Percentiles rank a stretch among this genome's conserved stretches.
Evolutionary conservation across 2,113 vertebrate genomes (phyloP).

Genomic region (Anguilla rostrata): DNA sequence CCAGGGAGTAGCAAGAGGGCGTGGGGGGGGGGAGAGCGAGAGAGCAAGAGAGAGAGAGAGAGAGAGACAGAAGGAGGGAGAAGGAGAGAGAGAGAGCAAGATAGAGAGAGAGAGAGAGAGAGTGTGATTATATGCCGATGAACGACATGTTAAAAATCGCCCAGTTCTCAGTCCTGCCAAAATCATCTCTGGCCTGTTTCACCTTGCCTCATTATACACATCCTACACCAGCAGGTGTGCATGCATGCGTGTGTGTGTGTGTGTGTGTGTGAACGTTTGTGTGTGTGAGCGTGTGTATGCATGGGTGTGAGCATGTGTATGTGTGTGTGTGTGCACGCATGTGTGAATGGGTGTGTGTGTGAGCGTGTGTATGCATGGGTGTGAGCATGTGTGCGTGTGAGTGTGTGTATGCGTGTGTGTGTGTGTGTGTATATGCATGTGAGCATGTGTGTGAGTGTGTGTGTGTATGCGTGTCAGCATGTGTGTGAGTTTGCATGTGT

Average conservation of each 20-base stretch:
- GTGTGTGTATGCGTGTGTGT: too few relatives aligned
- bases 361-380: too few relatives aligned
- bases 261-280: not conserved
- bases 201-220: not conserved
- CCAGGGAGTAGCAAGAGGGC: constrained; percentile 32
- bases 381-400: too few relatives aligned
- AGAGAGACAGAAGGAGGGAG: constrained; percentile 17
- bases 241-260: not conserved
- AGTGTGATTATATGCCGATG: not conserved
- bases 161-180: not conserved
- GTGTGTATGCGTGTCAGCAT: not conserved
- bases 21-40: constrained; percentile 13
- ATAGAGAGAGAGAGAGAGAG: constrained; percentile 22
- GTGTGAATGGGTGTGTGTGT: not conserved
- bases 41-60: constrained; percentile 15
- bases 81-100: constrained; percentile 29
- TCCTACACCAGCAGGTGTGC: not conserved
- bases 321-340: not conserved
- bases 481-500: too few relatives aligned
- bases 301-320: too few relatives aligned
- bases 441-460: too few relatives aligned
- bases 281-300: not conserved
- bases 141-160: not conserved
- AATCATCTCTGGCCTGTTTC: not conserved
- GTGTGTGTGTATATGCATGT: too few relatives aligned